Evolutionary conservation across 1,140 invertebrate species (phyloP), one percentile per base, ranked within the genome.

Genomic region (Gonioctena quinquepunctata): DNA sequence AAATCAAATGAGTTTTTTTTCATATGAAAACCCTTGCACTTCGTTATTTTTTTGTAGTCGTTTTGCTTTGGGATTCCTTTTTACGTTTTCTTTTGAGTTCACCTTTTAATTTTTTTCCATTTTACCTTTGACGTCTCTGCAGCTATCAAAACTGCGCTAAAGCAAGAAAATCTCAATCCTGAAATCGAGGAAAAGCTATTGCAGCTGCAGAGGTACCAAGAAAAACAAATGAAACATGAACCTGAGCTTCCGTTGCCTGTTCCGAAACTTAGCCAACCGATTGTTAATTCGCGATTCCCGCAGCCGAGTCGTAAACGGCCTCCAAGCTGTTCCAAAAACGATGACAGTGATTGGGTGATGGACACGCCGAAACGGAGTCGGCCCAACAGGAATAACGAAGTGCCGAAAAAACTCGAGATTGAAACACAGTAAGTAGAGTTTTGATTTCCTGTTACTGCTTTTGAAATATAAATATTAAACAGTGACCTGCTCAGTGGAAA

Each of bases 161-260:
- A 93, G 80, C 91, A 93, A 81, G 92, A 94, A 78, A 95, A 96
- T 81, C 84, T 96, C 11, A 94, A 95, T 82, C 95, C 95, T 1
- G 95, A 97, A 83, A 94, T 97, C 56, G 94, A 97, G 82, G 95
- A 96, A 73, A 97, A 97, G 80, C 81, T 97, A 19, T 84, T 96
- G 2, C 93, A 94, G 73, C 86, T 96, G 70, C 95, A 96, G 81
- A 88, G 92, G 26, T 94, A 96, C 77, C 93, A 95, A 75, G 93
- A 94, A 77, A 90, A 90, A 68, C 91, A 92, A 75, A 93, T 90
- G 88, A 91, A 91, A 72, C 83, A 84, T 48, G 82, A 84, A 70
- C 76, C 77, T 60, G 76, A 83, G 67, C 54, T 80, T 77, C 73
- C 81, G 0, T 68, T 74, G 26, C 76, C 76, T 13, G 61, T 72